Evolutionary conservation across 2,113 vertebrate species (phyloP).

Genomic region (Montifringilla adamsi): DNA sequence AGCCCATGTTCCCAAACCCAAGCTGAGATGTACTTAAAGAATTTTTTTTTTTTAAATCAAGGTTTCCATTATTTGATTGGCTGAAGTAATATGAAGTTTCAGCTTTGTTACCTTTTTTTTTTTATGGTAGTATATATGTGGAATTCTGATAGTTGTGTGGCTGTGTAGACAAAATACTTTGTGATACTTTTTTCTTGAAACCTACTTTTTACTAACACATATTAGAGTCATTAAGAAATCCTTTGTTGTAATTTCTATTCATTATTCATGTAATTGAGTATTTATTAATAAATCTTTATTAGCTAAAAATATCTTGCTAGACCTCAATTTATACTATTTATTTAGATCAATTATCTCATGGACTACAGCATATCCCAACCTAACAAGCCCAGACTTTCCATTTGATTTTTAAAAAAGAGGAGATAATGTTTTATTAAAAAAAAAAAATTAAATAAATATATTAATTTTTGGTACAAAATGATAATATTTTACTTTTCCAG

Average conservation of each 20-base stretch:
- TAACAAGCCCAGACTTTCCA: not conserved
- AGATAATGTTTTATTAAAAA: not conserved
- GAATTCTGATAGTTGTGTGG: not conserved
- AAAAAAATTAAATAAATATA: not conserved
- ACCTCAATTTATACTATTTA: not conserved
- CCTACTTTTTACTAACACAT: not conserved
- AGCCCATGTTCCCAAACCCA: not conserved
- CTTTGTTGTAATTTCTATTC: not conserved
- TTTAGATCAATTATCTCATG: not conserved
- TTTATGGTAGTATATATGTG: not conserved
- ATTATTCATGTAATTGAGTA: not conserved
- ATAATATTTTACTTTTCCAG: not conserved
- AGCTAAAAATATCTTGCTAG: not conserved
- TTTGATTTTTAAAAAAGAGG: not conserved
- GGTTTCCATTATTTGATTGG: not conserved
- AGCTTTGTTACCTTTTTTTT: not conserved
- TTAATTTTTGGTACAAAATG: not conserved
- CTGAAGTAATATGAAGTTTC: not conserved
- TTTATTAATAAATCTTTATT: not conserved
- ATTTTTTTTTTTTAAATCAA: not conserved
- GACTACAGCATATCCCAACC: not conserved
- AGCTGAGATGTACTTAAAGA: not conserved
- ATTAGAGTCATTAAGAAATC: not conserved
- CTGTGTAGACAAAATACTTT: not conserved
- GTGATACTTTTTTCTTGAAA: not conserved